Base-by-base conservation (phyloP, 1,140 invertebrate genomes). In the Cecropterus lyciades region DNA sequence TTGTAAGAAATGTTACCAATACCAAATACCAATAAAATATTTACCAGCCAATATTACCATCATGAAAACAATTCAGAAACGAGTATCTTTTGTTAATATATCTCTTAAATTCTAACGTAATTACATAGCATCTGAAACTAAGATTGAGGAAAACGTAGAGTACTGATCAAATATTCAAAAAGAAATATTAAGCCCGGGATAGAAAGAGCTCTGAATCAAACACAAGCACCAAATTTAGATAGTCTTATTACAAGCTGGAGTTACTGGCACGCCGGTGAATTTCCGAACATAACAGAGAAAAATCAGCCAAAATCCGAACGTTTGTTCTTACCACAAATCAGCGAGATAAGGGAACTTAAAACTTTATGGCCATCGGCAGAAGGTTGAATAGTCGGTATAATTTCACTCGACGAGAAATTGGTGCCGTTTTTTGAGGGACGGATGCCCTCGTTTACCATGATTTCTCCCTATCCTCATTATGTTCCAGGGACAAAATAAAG, bases 401-500 rank as follows among this genome's bases (percentile, higher is more conserved):
- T 43, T 17, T 48, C 45, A 5, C 15, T 20, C 11, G n/a, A n/a
- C 5, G 15, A 7, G 30, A 56, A 49, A 62, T 62, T 37, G 45
- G 57, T 37, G 46, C 27, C 30, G 49, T 59, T 65, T 20, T 46
- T 68, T 66, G 48, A 51, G 42, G 62, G 43, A 52, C 70, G 70
- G 70, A 72, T 72, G 64, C 60, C 45, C 70, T 78, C 68, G 68
- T 75, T 78, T 75, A 42, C 70, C 59, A 71, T 75, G 72, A 78
- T 78, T 78, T 73, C 67, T 72, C 65, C 67, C 65, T 70, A 66
- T 75, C 67, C 65, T 78, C 70, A 78, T 74, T 77, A 77, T 57
- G 56, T 66, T 42, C 52, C 15, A 20, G 68, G 70, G 73, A 73
- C 66, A 69, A 73, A 73, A 78, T 78, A 78, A 75, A 78, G 69